These are phyloP conservation scores for Bagarius yarrelli DNA, from an alignment of 2,113 vertebrate genomes.

Conservation along the genomic window DNA sequence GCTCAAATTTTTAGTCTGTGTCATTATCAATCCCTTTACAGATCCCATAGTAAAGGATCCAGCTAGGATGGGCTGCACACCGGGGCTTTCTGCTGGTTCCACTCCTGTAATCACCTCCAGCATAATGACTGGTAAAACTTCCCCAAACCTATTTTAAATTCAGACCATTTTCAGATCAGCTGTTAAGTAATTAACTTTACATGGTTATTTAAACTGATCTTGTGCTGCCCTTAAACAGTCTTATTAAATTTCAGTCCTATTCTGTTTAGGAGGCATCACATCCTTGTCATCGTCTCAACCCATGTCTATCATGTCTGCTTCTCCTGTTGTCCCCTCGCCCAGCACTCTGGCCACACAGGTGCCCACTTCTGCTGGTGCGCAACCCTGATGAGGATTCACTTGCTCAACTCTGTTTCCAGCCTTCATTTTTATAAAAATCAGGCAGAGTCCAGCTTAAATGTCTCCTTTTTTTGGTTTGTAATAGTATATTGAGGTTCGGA, in stretches of 20 bases:
- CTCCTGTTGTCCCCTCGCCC: slow-evolving; percentile 65
- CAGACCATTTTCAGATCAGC: background rate
- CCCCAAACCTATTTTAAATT: background rate
- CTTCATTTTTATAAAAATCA: slow-evolving; percentile 53
- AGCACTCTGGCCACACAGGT: slow-evolving; percentile 61
- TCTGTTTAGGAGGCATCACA: slow-evolving; percentile 58
- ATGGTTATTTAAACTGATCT: background rate
- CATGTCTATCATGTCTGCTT: slow-evolving; percentile 59
- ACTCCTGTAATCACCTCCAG: slow-evolving; percentile 67
- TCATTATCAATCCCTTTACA: slow-evolving; percentile 13
- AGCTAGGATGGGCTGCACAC: slow-evolving; percentile 57
- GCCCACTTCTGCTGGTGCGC: slow-evolving; percentile 55
- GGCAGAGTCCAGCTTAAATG: slow-evolving; percentile 44
- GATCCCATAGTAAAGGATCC: slow-evolving; percentile 69
- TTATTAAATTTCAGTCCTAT: background rate
- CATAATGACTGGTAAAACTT: slow-evolving; percentile 64
- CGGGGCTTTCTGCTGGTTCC: slow-evolving; percentile 57
- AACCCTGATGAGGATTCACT: slow-evolving; percentile 57
- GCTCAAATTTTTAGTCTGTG: background rate
- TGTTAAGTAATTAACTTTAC: background rate
- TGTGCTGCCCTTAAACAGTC: background rate
- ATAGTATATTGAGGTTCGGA: slow-evolving; percentile 58
- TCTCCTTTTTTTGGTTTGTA: slow-evolving; percentile 36
- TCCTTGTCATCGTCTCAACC: slow-evolving; percentile 62
- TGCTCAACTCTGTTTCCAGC: slow-evolving; percentile 34